Conservation (phyloP, 2,113 vertebrate genomes). For the Microcebus lehilahytsara region DNA sequence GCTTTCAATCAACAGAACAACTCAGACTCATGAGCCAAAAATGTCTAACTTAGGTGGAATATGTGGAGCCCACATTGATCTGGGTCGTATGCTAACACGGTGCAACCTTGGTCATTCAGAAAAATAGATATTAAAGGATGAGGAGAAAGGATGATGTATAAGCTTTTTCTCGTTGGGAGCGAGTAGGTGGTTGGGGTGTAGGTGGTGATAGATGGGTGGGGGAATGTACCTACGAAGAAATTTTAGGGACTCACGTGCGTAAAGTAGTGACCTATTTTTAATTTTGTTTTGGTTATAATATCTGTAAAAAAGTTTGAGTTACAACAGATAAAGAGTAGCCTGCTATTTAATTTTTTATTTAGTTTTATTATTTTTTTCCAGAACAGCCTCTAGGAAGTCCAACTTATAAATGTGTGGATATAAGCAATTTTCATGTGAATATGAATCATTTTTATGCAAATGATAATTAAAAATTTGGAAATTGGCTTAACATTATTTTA, state of each 20-base stretch:
- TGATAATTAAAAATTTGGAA: neutral
- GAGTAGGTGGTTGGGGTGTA: fast-evolving
- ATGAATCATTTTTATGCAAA: neutral
- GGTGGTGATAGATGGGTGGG: too few relatives aligned
- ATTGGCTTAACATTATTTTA: neutral
- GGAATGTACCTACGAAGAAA: neutral
- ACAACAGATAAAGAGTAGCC: neutral
- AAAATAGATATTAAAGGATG: neutral
- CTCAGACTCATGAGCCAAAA: neutral
- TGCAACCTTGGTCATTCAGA: neutral
- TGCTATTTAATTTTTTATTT: neutral
- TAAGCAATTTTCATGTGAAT: neutral
- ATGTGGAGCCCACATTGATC: neutral
- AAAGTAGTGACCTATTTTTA: neutral
- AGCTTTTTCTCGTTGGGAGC: neutral
- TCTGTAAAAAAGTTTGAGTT: neutral
- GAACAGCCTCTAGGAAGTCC: neutral
- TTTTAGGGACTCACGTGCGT: neutral
- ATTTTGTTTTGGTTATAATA: neutral
- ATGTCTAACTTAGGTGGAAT: neutral
- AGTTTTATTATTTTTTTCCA: neutral
- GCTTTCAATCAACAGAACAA: neutral
- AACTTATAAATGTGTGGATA: neutral
- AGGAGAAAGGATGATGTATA: neutral
- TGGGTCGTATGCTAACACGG: neutral